These are phyloP conservation scores for Halcyon smyrnensis DNA, from an alignment of 2,797 vertebrate genomes.

Conservation along the genomic window DNA sequence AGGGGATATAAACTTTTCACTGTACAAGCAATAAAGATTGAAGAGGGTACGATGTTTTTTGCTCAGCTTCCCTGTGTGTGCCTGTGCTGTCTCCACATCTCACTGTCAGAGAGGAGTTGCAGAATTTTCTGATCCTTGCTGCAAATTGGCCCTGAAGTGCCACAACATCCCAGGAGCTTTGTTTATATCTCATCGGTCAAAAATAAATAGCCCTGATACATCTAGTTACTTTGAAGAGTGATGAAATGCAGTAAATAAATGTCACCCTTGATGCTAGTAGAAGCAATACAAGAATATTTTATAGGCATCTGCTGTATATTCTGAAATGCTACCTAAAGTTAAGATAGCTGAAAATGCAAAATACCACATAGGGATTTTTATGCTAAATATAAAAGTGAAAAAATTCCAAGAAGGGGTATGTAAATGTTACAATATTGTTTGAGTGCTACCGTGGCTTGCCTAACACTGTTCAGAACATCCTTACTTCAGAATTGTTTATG, in stretches of 20 bases:
- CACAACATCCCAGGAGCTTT: constrained; percentile 54
- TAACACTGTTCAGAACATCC: background rate
- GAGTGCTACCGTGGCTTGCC: background rate
- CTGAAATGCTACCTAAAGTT: constrained; percentile 34
- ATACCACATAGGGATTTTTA: constrained; percentile 15
- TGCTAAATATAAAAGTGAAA: constrained; percentile 3
- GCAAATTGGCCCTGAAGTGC: constrained; percentile 68
- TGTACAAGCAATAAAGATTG: background rate
- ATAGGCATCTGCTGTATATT: constrained; percentile 20
- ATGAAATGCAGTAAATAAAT: constrained; percentile 69
- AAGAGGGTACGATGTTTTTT: background rate
- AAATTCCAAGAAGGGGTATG: background rate
- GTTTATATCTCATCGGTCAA: constrained; percentile 52
- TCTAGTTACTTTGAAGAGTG: constrained; percentile 49
- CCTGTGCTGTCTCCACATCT: background rate
- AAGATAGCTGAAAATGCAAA: constrained; percentile 31
- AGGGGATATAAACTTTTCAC: constrained; percentile 26
- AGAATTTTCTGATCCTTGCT: constrained; percentile 58
- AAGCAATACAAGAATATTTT: constrained; percentile 36
- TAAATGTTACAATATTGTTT: background rate
- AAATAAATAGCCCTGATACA: constrained; percentile 57
- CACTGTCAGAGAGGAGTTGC: background rate
- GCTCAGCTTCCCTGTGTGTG: background rate
- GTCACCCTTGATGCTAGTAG: constrained; percentile 52
- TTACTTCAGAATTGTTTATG: background rate